Conservation (phyloP, 2,888 invertebrate species). For the Myopa tessellatipennis region DNA sequence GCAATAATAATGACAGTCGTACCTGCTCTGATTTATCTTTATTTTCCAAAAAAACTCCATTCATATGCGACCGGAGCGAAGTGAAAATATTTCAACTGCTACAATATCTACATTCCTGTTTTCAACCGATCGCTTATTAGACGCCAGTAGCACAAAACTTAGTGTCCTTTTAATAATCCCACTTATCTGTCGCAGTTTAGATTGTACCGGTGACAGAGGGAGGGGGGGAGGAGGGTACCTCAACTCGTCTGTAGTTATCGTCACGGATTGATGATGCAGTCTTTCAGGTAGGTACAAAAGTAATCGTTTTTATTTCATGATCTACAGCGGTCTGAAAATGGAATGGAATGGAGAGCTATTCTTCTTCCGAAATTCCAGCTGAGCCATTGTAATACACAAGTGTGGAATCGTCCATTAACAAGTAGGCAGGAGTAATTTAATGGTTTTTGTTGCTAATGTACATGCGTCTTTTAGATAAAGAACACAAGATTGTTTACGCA, state of each 20-base stretch:
- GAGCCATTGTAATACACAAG: conserved; percentile 35
- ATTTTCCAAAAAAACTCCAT: no score
- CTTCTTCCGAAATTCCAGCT: conserved; percentile 22
- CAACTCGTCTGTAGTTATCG: no score
- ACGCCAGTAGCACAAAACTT: conserved; percentile 6
- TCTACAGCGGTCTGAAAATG: no score
- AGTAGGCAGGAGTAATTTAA: conserved; percentile 15
- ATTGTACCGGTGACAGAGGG: conserved; percentile 23
- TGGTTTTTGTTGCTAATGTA: conserved; percentile 29
- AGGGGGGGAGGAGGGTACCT: not conserved
- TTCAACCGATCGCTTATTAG: not conserved
- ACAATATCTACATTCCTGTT: no score
- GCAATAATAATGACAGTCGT: no score
- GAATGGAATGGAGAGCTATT: no score
- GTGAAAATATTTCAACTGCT: no score
- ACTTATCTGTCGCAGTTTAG: conserved; percentile 14
- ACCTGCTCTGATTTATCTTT: no score
- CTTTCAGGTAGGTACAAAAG: no score
- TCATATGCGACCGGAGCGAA: no score
- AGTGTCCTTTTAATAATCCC: not conserved
- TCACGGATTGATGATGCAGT: no score
- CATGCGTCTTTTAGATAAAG: conserved; percentile 42
- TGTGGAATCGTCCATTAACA: conserved; percentile 12
- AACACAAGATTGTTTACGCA: conserved; percentile 15
- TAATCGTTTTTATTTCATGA: no score